Base-by-base conservation (phyloP, 2,113 vertebrate species). In the Centropus bengalensis region DNA sequence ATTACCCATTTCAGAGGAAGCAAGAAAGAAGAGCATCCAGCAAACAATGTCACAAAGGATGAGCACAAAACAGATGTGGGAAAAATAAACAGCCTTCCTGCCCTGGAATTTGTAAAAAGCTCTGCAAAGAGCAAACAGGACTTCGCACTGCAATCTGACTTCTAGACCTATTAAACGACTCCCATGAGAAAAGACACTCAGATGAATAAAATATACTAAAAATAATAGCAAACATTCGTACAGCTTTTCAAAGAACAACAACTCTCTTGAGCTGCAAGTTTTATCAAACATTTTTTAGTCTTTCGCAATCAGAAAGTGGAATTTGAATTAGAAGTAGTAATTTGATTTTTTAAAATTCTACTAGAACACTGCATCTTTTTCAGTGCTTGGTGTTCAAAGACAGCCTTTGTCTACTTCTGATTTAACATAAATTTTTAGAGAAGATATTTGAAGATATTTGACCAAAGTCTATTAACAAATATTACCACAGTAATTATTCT, bases 41-140 rank as follows among this genome's bases (percentile, higher is more conserved):
- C 98, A 98, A 98, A 98, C 97, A 98, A 79, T 96, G 89, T 90
- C 98, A 99, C 98, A 99, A 99, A 99, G 98, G 98, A 97, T 86
- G 97, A 98, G 98, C 97, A 98, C 98, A 98, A 98, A 98, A 98
- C 98, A 98, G 98, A 99, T 99, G 99, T 99, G 99, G 99, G 99
- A 99, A 99, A 99, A 99, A 99, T 98, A 99, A 99, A 99, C 99
- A 99, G 98, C 98, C 97, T 97, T 96, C 97, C 98, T 96, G 98
- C 98, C 98, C 98, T 98, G 97, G 98, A 98, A 99, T 99, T 98
- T 96, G 97, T 98, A 98, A 98, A 98, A 98, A 98, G 96, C 97
- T 97, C 97, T 97, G 93, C 97, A 97, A 95, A 97, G 97, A 97
- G 97, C 96, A 97, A 98, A 97, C 88, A 97, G 95, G 86, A 93